phyloP scores from a whole-genome alignment of 2,888 invertebrate species.

The Lasioglossum vierecki region DNA sequence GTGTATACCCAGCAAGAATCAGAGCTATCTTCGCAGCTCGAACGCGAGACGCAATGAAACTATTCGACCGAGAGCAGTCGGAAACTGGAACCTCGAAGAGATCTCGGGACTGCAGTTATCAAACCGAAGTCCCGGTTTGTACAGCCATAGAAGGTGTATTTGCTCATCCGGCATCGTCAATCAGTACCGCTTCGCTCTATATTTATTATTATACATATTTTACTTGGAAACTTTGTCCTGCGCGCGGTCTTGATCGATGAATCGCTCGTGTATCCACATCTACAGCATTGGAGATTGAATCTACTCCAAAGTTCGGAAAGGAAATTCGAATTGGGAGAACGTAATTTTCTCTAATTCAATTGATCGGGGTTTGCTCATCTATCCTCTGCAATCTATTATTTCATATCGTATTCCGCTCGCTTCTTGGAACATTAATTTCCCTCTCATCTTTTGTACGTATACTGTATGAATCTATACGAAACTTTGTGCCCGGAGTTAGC shows the following conservation, averaged over 20 bases:
- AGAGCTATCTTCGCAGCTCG: constrained; percentile 23
- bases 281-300: background rate
- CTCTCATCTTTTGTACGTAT: background rate
- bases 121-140: background rate
- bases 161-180: constrained; percentile 1
- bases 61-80: constrained; percentile 44
- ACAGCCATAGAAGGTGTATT: background rate
- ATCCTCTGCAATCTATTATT: background rate
- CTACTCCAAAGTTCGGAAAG: background rate
- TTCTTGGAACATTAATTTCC: background rate
- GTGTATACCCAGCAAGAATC: constrained; percentile 61
- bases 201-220: constrained; percentile 35
- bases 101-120: background rate
- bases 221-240: background rate
- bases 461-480: background rate
- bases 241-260: background rate
- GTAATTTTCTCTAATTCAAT: constrained; percentile 9
- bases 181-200: constrained; percentile 9
- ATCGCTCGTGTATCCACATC: background rate
- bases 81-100: background rate
- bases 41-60: constrained; percentile 44
- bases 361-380: background rate
- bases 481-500: background rate
- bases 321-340: background rate
- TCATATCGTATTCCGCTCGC: background rate